Evolutionary conservation across 2,113 vertebrate species (phyloP), one percentile per base, ranked within the genome.

Genomic region (Nesogale talazaci): DNA sequence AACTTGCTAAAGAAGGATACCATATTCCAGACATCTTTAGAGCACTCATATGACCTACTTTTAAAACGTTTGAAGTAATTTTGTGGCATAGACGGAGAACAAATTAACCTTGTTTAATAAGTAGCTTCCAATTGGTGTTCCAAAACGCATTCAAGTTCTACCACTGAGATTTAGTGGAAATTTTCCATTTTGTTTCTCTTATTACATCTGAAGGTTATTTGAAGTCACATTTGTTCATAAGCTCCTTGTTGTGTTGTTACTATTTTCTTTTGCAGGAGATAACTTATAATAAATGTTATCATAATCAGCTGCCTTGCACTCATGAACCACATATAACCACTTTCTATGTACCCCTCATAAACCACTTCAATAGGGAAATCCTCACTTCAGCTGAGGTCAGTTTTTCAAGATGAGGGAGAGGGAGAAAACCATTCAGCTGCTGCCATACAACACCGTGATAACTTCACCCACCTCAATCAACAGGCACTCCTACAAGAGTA

Each of bases 71-170:
- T 97, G 98, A 98, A 98, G 97, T 91, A 94, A 94, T 97, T 97
- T 97, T 95, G 96, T 83, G 94, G 94, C 94, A 83, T 94, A 93
- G 91, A 96, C 95, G 86, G 87, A 92, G 97, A 97, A 97, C 94
- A 98, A 97, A 98, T 97, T 97, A 97, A 94, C 92, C 96, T 97
- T 96, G 96, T 97, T 98, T 97, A 97, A 97, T 92, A 97, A 97
- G 96, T 93, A 96, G 89, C 89, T 96, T 97, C 97, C 97, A 96
- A 95, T 97, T 97, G 97, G 67, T 98, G 95, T 95, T 97, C 91
- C 94, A 97, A 96, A 67, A 11, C 76, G 82, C 77, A 89, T 93
- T 70, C 0, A 0, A 57, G 59, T 91, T 95, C 78, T 94, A 17
- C 67, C 90, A 92, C 67, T 56, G 46, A 93, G 59, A 80, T 63